Evolutionary conservation across 2,888 invertebrate genomes (phyloP), one percentile per base, ranked within the genome.

Genomic region (Caenorhabditis zanzibari): DNA sequence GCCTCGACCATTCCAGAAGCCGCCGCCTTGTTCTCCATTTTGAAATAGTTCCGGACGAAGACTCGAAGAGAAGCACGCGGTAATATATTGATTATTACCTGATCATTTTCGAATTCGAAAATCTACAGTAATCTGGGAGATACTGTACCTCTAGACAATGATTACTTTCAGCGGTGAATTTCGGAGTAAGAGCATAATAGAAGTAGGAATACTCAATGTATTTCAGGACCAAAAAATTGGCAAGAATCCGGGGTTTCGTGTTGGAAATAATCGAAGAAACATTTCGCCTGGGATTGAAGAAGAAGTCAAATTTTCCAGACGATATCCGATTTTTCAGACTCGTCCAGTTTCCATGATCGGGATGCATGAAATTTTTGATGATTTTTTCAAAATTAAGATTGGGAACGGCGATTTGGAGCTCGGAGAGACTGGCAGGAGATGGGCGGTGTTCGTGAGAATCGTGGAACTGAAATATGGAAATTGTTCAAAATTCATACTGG

Each of bases 1-100:
- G 19, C 26, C 3, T 77, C 69, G 2, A 69, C 38, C 68, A 77
- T 69, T 54, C 54, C 12, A 2, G 38, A n/a, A 9, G 76, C 69
- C 38, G 49, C 35, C 5, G 12, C 26, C 32, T 61, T 19, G 38
- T 77, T 77, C 7, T 69, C 69, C 26, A 54, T 69, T 14, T 77
- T 61, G n/a, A 69, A 61, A 19, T 61, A 61, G 35, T 69, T 61
- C 7, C 69, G 59, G 14, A 77, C 76, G 22, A 58, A 77, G 19
- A 77, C 69, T 10, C 76, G 68, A 10, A 77, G 61, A n/a, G 71
- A 14, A 14, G 79, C 79, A 3, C 79, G 54, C 2, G 79, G 79
- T 1, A 79, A 56, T 4, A 41, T 10, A 2, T 19, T 44, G 7
- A 32, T 38, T 7, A 56, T n/a, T 0, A 69, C 4, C 77, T 77